Base-by-base conservation (phyloP, 2,888 invertebrate genomes). In the Melinaea marsaeus region DNA sequence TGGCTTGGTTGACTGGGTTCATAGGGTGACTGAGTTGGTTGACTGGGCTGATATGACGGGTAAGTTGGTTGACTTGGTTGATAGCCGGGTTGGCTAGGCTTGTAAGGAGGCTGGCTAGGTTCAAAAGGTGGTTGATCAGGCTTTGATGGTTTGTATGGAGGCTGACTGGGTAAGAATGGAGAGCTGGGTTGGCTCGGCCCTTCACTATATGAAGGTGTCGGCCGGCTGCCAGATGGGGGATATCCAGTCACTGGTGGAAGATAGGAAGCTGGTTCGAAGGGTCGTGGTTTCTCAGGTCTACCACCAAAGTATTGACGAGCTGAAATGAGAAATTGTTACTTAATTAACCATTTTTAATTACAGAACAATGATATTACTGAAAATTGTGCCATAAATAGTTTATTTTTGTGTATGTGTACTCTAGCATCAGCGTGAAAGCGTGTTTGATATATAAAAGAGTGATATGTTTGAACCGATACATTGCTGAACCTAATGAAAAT, bases 261-360 rank as follows among this genome's bases (percentile, higher is more conserved):
- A 61, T 88, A 88, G 22, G 75, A 75, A 11, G 85, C 79, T 56
- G 93, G 90, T 78, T 94, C 92, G 78, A 95, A 95, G 0, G 94
- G 94, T 71, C 94, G 87, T n/a, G 95, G 95, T 76, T 91, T 93
- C 74, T 94, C 94, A 1, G 94, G 92, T 64, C 91, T 89, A 64
- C 92, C 92, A 67, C 93, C 93, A 82, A 80, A 94, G 92, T 92
- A 89, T 68, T 95, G 95, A 32, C 95, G 93, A 80, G 93, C 95
- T 95, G 90, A 69, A 87, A 88, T 63, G 61, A 65, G 62, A 66
- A 71, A 67, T 66, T 71, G 64, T 3, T 62, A 34, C 51, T 57
- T 63, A 67, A 13, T 47, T 42, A n/a, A 62, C 57, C 7, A 32
- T 13, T 48, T 32, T 13, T 37, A 2, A 4, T 13, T 32, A 37